These are phyloP conservation scores for Lasioglossum vierecki DNA, from an alignment of 2,888 invertebrate species.

Conservation along the genomic window DNA sequence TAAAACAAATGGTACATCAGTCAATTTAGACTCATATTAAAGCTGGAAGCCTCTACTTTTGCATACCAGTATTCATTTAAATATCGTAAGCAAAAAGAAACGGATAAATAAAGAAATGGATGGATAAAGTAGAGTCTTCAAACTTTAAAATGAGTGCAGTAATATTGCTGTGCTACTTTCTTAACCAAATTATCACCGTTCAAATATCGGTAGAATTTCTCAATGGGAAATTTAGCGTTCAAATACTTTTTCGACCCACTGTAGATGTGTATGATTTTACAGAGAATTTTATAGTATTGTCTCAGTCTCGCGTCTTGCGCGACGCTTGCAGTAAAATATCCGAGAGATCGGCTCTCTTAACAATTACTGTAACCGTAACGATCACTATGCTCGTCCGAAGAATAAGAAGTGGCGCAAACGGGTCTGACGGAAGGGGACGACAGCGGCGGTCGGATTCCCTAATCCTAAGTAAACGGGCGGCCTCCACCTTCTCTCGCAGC, in stretches of 20 bases:
- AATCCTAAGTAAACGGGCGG: slow-evolving; percentile 78
- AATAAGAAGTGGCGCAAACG: slow-evolving; percentile 43
- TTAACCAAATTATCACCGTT: neutral
- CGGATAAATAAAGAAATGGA: too few relatives aligned
- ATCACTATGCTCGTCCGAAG: slow-evolving; percentile 30
- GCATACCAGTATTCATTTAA: too few relatives aligned
- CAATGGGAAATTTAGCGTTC: neutral
- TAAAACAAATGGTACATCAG: too few relatives aligned
- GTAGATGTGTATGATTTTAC: neutral
- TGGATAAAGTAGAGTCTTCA: too few relatives aligned
- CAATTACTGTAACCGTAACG: slow-evolving; percentile 25
- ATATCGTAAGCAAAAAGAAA: too few relatives aligned
- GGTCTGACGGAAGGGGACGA: neutral
- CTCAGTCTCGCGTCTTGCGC: neutral
- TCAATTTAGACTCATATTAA: too few relatives aligned
- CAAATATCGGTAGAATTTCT: neutral
- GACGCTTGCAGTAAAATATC: neutral
- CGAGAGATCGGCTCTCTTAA: neutral
- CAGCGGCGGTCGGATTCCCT: slow-evolving; percentile 60
- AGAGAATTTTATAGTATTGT: neutral
- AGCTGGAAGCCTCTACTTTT: too few relatives aligned
- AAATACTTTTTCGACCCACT: neutral
- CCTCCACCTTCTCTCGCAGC: slow-evolving; percentile 62
- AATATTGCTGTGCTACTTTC: neutral
- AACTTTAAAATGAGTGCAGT: neutral